These are phyloP conservation scores for Noturus placidus DNA, from an alignment of 2,113 vertebrate species.

Conservation along the genomic window DNA sequence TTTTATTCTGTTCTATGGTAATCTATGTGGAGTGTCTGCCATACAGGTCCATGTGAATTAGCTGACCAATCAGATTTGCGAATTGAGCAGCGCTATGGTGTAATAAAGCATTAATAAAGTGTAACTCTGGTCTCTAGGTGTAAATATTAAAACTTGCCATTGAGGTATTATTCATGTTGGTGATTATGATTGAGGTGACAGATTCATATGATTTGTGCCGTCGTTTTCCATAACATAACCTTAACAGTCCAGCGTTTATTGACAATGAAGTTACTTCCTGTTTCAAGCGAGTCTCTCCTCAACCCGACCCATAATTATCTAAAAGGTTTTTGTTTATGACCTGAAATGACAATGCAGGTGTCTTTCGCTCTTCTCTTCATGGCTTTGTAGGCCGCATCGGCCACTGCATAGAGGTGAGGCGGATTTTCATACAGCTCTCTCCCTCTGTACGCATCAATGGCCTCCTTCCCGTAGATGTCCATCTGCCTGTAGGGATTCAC, in stretches of 20 bases:
- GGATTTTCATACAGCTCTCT: conserved; percentile 89
- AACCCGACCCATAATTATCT: not conserved
- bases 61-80: not conserved
- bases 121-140: not conserved
- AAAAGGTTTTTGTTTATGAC: conserved; percentile 56
- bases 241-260: not conserved
- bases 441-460: conserved; percentile 80
- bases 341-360: conserved; percentile 95
- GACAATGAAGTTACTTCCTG: not conserved
- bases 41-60: not conserved
- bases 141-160: not conserved
- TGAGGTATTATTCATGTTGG: not conserved
- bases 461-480: conserved; percentile 79
- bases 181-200: not conserved
- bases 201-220: not conserved
- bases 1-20: not conserved
- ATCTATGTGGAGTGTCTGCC: not conserved
- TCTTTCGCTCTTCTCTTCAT: conserved; percentile 90
- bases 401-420: conserved; percentile 85
- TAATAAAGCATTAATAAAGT: not conserved
- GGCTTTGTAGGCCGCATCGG: conserved; percentile 89
- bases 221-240: not conserved
- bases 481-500: conserved; percentile 85
- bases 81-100: not conserved
- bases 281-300: too few relatives aligned